Evolutionary conservation across 2,888 invertebrate species (phyloP).

Genomic region (Drosophila heteroneura): DNA sequence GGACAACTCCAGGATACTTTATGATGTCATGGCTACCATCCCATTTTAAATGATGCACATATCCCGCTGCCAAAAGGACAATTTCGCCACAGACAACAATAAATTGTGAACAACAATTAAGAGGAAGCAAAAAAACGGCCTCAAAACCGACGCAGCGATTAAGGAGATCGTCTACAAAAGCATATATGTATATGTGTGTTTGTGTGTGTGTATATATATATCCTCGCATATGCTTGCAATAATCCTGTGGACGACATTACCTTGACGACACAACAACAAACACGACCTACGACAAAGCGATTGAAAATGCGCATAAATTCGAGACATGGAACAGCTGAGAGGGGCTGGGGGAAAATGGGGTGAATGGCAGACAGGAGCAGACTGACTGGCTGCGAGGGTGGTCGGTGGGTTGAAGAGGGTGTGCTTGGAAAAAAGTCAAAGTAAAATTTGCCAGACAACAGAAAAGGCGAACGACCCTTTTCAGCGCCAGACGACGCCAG

Average conservation of each 20-base stretch:
- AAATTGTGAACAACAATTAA: slow-evolving; percentile 42
- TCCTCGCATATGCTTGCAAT: slow-evolving; percentile 21
- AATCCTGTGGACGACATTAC: slow-evolving; percentile 77
- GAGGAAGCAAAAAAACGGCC: slow-evolving; percentile 8
- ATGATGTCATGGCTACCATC: slow-evolving; percentile 69
- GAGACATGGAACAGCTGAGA: slow-evolving; percentile 31
- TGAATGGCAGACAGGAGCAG: slow-evolving; percentile 48
- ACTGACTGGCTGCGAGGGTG: slow-evolving; percentile 13
- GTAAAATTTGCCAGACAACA: slow-evolving; percentile 78
- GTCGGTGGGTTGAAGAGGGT: slow-evolving; percentile 8
- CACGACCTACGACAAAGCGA: slow-evolving; percentile 82
- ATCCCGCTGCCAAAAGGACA: slow-evolving; percentile 34
- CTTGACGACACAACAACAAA: slow-evolving; percentile 76
- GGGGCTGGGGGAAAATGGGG: slow-evolving; percentile 1
- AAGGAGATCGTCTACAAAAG: slow-evolving; percentile 27
- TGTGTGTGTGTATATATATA: background rate
- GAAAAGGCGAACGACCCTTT: slow-evolving; percentile 83
- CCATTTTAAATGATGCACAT: slow-evolving; percentile 10
- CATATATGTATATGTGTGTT: background rate
- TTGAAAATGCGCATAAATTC: slow-evolving; percentile 79
- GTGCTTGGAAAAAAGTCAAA: slow-evolving; percentile 67
- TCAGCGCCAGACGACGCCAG: slow-evolving; percentile 76
- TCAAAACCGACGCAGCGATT: slow-evolving; percentile 22
- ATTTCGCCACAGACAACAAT: slow-evolving; percentile 24
- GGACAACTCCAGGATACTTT: slow-evolving; percentile 18